These are phyloP conservation scores for Distichodus sexfasciatus DNA, from an alignment of 2,797 vertebrate genomes.

Conservation along the genomic window DNA sequence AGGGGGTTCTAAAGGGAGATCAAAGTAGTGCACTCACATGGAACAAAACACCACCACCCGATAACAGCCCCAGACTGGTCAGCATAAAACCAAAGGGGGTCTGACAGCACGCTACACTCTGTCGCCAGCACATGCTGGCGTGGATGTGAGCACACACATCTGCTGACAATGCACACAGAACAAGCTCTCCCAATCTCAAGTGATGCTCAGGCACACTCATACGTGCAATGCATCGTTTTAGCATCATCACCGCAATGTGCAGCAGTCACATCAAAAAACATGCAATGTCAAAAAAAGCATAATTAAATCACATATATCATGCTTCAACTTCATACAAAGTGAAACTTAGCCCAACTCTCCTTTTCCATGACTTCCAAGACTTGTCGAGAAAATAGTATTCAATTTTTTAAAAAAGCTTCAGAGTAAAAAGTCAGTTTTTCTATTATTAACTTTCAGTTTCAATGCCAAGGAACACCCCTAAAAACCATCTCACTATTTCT, in stretches of 20 bases:
- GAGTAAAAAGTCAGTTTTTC: too few species aligned
- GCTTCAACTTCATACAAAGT: too few species aligned
- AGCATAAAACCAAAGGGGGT: background rate
- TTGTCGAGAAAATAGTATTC: too few species aligned
- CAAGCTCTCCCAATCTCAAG: background rate
- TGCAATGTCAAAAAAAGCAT: too few species aligned
- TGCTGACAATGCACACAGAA: background rate
- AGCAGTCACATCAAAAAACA: too few species aligned
- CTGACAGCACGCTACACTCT: background rate
- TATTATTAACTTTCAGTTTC: too few species aligned
- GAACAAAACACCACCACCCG: conserved; percentile 10
- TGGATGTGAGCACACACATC: background rate
- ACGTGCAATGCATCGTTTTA: background rate
- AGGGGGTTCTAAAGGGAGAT: conserved; percentile 1
- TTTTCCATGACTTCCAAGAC: too few species aligned
- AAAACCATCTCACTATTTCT: too few species aligned
- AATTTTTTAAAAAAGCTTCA: too few species aligned
- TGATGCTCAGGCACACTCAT: background rate
- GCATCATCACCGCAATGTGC: background rate
- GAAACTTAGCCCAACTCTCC: too few species aligned
- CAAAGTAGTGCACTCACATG: conserved; percentile 1
- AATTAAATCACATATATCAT: too few species aligned
- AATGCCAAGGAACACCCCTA: too few species aligned
- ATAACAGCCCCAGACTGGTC: background rate
- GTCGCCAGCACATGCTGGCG: background rate